A percentile compares a stretch with the other conserved stretches of the same genome.
Conservation (phyloP, 2,888 invertebrate genomes). For the Xestia rhomboidea region DNA sequence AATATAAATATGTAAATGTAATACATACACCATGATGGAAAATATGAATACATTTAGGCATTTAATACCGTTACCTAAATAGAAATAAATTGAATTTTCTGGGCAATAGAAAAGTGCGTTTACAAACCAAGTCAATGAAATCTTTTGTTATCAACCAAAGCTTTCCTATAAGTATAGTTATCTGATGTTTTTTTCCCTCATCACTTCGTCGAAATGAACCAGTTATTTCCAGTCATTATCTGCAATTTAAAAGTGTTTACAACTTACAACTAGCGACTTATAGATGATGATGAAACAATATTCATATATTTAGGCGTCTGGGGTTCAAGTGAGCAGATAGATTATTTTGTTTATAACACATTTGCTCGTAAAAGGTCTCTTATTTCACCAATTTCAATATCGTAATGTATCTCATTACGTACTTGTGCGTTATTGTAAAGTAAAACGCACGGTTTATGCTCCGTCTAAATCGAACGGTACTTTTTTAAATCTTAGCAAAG, state of each 20-base stretch:
- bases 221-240: constrained; percentile 10
- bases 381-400: no score
- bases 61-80: constrained; percentile 13
- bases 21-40: constrained; percentile 12
- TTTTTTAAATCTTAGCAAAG: no score
- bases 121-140: background rate
- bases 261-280: constrained; percentile 10
- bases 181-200: background rate
- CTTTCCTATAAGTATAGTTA: background rate
- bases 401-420: no score
- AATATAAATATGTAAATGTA: constrained; percentile 41
- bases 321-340: background rate
- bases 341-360: constrained; percentile 6
- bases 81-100: constrained; percentile 10
- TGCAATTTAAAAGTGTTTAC: background rate
- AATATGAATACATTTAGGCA: background rate
- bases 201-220: background rate
- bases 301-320: background rate
- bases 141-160: constrained; percentile 1
- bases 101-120: background rate
- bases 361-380: no score
- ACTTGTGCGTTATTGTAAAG: no score
- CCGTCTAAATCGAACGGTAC: no score
- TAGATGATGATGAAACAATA: background rate
- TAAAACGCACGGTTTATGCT: no score